These are phyloP conservation scores for Drosophila sordidula DNA, from an alignment of 2,888 invertebrate species.

Conservation along the genomic window DNA sequence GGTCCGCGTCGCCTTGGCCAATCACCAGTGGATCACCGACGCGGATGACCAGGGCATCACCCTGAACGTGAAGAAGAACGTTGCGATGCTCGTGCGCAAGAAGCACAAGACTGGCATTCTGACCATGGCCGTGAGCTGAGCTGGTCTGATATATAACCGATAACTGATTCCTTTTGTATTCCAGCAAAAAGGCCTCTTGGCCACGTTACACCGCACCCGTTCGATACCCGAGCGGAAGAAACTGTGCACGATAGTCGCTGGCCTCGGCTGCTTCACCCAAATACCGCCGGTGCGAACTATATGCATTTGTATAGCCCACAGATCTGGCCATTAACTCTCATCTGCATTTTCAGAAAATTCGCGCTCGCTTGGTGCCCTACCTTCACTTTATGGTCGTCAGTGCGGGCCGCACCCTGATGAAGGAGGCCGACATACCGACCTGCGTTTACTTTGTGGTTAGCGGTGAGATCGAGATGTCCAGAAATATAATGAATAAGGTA, in stretches of 20 bases:
- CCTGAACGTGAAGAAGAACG: constrained; percentile 65
- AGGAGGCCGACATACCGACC: constrained; percentile 87
- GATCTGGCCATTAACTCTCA: background rate
- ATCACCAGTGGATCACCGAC: constrained; percentile 52
- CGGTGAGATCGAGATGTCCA: constrained; percentile 86
- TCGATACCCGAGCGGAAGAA: constrained; percentile 88
- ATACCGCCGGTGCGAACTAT: constrained; percentile 86
- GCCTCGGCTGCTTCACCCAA: constrained; percentile 88
- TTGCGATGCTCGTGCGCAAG: constrained; percentile 59
- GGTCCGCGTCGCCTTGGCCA: constrained; percentile 42
- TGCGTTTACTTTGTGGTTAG: constrained; percentile 89
- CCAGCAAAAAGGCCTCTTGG: constrained; percentile 88
- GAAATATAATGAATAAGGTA: constrained; percentile 73
- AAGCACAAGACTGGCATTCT: constrained; percentile 63
- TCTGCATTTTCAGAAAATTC: constrained; percentile 86
- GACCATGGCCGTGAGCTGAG: constrained; percentile 58
- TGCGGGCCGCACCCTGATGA: constrained; percentile 87
- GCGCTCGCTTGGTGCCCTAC: constrained; percentile 87
- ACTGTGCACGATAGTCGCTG: constrained; percentile 87
- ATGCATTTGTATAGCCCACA: too few relatives aligned
- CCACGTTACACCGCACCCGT: constrained; percentile 86
- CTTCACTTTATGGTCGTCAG: constrained; percentile 88
- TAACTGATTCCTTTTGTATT: too few relatives aligned
- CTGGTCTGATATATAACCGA: too few relatives aligned
- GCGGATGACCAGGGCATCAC: constrained; percentile 49